Base-by-base conservation (phyloP, 2,888 invertebrate genomes). In the Clepsis dumicolana region DNA sequence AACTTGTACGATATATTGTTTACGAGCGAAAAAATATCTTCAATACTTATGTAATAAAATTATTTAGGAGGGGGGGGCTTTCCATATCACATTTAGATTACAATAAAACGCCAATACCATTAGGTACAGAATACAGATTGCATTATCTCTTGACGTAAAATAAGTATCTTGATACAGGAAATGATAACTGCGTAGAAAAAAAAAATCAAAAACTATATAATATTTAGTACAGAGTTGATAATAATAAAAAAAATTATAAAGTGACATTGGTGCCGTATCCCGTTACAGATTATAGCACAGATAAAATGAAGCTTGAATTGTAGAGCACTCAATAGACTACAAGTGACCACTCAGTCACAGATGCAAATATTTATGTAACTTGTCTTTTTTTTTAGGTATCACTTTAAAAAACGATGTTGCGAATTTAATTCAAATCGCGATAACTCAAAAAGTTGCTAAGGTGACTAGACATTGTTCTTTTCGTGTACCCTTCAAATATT, bases 61-160 rank as follows among this genome's bases (percentile, higher is more conserved):
- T 14, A 56, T 56, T 56, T 35, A 21, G 18, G 25, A 14, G 50
- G 50, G 32, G 56, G 54, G 21, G 2, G 12, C 27, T n/a, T 14
- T 56, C 1, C 14, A 16, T 53, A 16, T 53, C 48, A 21, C 21
- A 0, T 53, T 29, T n/a, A 29, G 21, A 56, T 35, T 24, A 16
- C 35, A 56, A 56, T 56, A 56, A 56, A 35, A 35, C 14, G 12
- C 0, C 21, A 21, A 24, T 56, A n/a, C n/a, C n/a, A n/a, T n/a
- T n/a, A n/a, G n/a, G n/a, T n/a, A n/a, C n/a, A n/a, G n/a, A 21
- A 56, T 24, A 8, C 5, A 18, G 56, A 56, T 56, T 21, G 14
- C 21, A 0, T 35, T 24, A 56, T 52, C 52, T 25, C 1, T 4
- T 7, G 52, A 10, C 48, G 12, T 48, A 48, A 48, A 48, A 21